These are phyloP conservation scores for Drosophila mayri DNA, from an alignment of 1,140 invertebrate species.

Conservation along the genomic window DNA sequence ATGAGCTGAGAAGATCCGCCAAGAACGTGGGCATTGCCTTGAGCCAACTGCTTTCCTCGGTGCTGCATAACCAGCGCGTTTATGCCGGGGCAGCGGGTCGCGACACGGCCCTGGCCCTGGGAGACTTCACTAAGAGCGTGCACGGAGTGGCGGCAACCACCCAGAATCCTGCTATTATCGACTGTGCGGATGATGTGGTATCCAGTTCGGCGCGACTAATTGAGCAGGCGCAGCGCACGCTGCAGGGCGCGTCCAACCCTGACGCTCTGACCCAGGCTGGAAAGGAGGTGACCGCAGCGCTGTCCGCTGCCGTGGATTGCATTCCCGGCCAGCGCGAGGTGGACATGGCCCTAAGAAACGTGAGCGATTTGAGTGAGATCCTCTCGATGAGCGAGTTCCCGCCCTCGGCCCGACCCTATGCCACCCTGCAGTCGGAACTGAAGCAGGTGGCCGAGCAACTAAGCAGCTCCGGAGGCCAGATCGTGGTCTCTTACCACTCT, in stretches of 20 bases:
- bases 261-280: conserved; percentile 87
- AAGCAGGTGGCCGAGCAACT: conserved; percentile 92
- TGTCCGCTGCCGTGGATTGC: conserved; percentile 89
- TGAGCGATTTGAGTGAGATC: conserved; percentile 91
- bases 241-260: conserved; percentile 88
- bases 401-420: conserved; percentile 90
- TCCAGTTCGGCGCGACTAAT: conserved; percentile 91
- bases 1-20: conserved; percentile 89
- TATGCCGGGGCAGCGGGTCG: conserved; percentile 93
- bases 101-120: conserved; percentile 91
- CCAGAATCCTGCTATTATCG: conserved; percentile 86
- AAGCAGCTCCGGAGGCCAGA: conserved; percentile 93
- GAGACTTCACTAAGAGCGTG: conserved; percentile 89
- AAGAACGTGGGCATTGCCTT: conserved; percentile 89
- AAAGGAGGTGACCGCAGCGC: conserved; percentile 85
- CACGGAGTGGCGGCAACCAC: conserved; percentile 89
- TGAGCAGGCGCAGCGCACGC: conserved; percentile 90
- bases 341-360: conserved; percentile 93
- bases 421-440: conserved; percentile 94
- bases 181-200: conserved; percentile 92
- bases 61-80: conserved; percentile 93
- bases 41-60: conserved; percentile 94
- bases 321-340: conserved; percentile 96
- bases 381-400: conserved; percentile 91
- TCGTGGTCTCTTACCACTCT: conserved; percentile 89